A percentile compares a stretch with the other conserved stretches of the same genome.
Evolutionary conservation across 2,888 invertebrate species (phyloP).

Genomic region (Sturmia bella): DNA sequence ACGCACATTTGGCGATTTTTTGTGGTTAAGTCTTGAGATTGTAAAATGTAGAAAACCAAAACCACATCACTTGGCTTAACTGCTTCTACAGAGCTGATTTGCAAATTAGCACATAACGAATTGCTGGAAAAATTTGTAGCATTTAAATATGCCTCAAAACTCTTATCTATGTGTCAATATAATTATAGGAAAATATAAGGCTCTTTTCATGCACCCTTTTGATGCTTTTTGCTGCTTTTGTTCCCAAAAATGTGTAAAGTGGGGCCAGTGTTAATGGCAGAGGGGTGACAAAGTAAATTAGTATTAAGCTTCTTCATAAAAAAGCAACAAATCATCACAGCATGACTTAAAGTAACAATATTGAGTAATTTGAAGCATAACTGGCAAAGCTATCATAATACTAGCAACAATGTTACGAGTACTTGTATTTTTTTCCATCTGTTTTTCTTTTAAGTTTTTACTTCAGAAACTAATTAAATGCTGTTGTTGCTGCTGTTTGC

Average conservation of each 20-base stretch:
- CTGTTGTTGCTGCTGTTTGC: conserved; percentile 27
- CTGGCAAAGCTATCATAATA: conserved; percentile 53
- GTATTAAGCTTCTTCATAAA: conserved; percentile 59
- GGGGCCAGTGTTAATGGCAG: background rate
- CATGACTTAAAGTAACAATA: conserved; percentile 53
- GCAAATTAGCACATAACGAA: too few relatives aligned
- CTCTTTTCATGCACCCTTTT: background rate
- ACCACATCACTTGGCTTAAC: too few relatives aligned
- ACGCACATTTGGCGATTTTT: too few relatives aligned
- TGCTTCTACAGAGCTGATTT: too few relatives aligned
- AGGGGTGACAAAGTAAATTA: conserved; percentile 49
- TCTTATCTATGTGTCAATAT: too few relatives aligned
- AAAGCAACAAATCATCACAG: conserved; percentile 65
- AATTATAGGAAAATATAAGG: too few relatives aligned
- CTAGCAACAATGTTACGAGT: conserved; percentile 38
- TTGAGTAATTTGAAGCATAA: conserved; percentile 49
- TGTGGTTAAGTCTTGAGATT: too few relatives aligned
- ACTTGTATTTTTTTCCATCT: background rate
- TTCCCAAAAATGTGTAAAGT: background rate
- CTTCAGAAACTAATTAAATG: conserved; percentile 16
- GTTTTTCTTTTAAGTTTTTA: conserved; percentile 23
- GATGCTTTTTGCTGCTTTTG: background rate
- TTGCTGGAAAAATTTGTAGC: too few relatives aligned
- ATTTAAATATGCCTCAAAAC: too few relatives aligned
- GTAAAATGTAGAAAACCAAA: too few relatives aligned